Evolutionary conservation across 2,113 vertebrate species (phyloP), one percentile per base, ranked within the genome.

Genomic region (Triplophysa tibetana): DNA sequence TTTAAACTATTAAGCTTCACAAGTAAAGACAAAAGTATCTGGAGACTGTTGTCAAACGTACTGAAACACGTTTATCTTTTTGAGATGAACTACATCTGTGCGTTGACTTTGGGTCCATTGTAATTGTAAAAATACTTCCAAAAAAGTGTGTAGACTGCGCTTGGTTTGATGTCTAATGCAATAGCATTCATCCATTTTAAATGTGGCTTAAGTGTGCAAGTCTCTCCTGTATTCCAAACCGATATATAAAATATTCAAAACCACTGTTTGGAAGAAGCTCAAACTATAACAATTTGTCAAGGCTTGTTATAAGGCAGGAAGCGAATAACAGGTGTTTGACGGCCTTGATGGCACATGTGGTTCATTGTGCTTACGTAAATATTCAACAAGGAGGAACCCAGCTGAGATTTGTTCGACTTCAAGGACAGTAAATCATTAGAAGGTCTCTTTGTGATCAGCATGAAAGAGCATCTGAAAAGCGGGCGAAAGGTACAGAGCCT

Each of bases 361-460:
- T 80, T 83, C 64, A 61, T 45, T 66, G 64, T 66, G 38, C 60
- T 23, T 17, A 52, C 43, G 17, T 77, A 54, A 78, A 78, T 62
- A 78, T 82, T 78, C 62, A 75, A 67, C 38, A 17, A 5, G 50
- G 29, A 60, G n/a, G 50, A 19, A 7, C 16, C 65, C 33, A 19
- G 69, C 70, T 65, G 61, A 48, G 67, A 45, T 2, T n/a, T 56
- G 14, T 72, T n/a, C n/a, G 4, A 45, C 33, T 38, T 48, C 58
- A 24, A 58, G 8, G 77, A 78, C 65, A 75, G 81, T 50, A 50
- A 48, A 75, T 72, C 50, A 74, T 68, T 33, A 78, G 54, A 70
- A 70, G 66, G 63, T 50, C 45, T 82, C 63, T 78, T 75, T 63
- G 67, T 78, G 77, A 64, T 70, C 54, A 68, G 48, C 77, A 66